Evolutionary conservation across 2,113 vertebrate genomes (phyloP), one percentile per base, ranked within the genome.

Genomic region (Taurulus bubalis): DNA sequence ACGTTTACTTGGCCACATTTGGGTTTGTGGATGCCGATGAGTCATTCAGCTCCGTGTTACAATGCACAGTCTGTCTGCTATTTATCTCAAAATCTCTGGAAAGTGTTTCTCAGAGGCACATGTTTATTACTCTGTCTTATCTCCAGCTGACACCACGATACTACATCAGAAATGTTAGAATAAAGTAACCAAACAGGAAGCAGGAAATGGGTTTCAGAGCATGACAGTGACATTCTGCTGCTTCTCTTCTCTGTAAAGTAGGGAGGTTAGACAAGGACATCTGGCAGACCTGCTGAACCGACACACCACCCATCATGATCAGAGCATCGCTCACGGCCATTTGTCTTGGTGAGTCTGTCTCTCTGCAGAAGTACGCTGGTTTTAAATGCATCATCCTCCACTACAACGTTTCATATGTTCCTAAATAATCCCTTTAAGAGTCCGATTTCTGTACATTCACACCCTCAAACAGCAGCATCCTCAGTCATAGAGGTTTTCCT

Each of bases 261-360:
- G 74, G 45, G 59, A 62, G 77, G 73, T 84, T 79, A 53, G 26
- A 80, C 71, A 34, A 88, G 74, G 77, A 90, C 84, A 75, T 72
- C 81, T 81, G 86, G 71, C 64, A 49, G 83, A 89, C 72, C 79
- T 58, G 66, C 85, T 79, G 66, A 75, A 82, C 56, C 86, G 72
- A 64, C 58, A 20, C 70, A 68, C 60, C 75, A 9, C 59, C 80
- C 88, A 93, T 84, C 87, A 95, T 94, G 94, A 85, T 82, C 53
- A 92, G 88, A 85, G 62, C 83, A 63, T 76, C 88, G 10, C 47
- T 94, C 73, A 68, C 80, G 49, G 75, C 82, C 79, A 2, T 94
- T 84, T 85, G 83, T 56, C 80, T 93, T 15, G 92, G 94, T 95
- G 90, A 89, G 3, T 64, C 38, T 64, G 7, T 74, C 59, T 85